Percentiles rank a stretch among this genome's conserved stretches.
phyloP scores from a whole-genome alignment of 2,888 invertebrate species.

The Xylota sylvarum region DNA sequence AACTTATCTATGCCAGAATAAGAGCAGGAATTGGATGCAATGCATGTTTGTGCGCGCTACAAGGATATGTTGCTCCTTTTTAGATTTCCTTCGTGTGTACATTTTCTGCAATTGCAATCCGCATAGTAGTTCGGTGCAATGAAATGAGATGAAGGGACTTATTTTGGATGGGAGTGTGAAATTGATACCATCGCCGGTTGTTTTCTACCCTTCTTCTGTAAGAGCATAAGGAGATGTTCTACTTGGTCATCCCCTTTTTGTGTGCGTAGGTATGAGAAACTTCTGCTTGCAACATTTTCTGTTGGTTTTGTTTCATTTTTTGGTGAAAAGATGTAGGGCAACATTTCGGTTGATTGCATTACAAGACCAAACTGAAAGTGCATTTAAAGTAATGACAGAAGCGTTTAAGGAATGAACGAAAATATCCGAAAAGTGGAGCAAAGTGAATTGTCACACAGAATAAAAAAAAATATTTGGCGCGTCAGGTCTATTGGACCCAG shows the following conservation, averaged over 20 bases:
- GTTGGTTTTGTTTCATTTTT: slow-evolving; percentile 15
- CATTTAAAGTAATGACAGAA: slow-evolving; percentile 21
- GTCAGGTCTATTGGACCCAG: no score
- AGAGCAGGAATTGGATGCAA: slow-evolving; percentile 47
- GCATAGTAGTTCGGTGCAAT: slow-evolving; percentile 54
- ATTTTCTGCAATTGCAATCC: slow-evolving; percentile 66
- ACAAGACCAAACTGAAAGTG: slow-evolving; percentile 29
- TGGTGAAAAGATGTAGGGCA: slow-evolving; percentile 10
- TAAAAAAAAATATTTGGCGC: no score
- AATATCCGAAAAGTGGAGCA: background rate
- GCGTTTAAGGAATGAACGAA: slow-evolving; percentile 19
- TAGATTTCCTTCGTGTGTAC: slow-evolving; percentile 32
- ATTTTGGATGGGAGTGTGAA: slow-evolving; percentile 22
- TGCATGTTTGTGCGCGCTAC: slow-evolving; percentile 54
- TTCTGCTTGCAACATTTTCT: slow-evolving; percentile 18
- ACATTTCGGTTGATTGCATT: slow-evolving; percentile 38
- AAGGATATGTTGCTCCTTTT: slow-evolving; percentile 61
- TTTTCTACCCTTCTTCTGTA: slow-evolving; percentile 8
- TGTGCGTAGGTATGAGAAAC: slow-evolving; percentile 8
- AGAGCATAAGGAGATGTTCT: background rate
- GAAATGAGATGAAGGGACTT: slow-evolving; percentile 44
- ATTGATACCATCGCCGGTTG: slow-evolving; percentile 49
- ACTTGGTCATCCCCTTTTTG: background rate
- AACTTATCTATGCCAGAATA: slow-evolving; percentile 68
- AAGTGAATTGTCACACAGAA: slow-evolving; percentile 23